Evolutionary conservation across 2,113 vertebrate species (phyloP).

Genomic region (Trematocara unimaculatum): DNA sequence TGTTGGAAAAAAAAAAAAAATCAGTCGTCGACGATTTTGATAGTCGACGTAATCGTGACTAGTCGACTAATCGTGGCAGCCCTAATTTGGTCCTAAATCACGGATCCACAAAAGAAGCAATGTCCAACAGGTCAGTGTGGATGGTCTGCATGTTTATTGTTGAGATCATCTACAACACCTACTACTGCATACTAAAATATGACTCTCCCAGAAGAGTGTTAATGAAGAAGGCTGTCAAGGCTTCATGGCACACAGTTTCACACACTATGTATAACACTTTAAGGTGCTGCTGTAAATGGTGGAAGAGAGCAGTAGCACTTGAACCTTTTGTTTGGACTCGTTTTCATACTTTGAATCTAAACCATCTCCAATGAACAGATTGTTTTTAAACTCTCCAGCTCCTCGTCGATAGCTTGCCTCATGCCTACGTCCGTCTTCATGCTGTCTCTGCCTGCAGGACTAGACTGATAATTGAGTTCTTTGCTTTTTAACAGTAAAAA

Average conservation of each 20-base stretch:
- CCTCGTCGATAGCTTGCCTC: neutral
- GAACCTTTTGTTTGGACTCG: neutral
- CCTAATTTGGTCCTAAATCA: no score
- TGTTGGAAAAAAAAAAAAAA: no score
- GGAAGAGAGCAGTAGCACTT: neutral
- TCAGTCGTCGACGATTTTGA: no score
- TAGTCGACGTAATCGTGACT: no score
- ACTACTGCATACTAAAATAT: no score
- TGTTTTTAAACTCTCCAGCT: neutral
- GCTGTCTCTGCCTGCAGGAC: neutral
- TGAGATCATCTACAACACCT: no score
- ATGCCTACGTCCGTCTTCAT: neutral
- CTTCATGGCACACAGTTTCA: neutral
- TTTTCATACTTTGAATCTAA: neutral
- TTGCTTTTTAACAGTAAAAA: neutral
- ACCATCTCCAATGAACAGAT: neutral
- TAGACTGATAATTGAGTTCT: neutral
- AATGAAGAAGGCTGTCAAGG: no score
- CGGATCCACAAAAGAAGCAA: no score
- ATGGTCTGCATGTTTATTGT: no score
- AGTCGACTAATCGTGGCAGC: no score
- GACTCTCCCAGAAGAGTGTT: no score
- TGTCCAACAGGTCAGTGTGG: no score
- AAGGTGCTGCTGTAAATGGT: neutral
- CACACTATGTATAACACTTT: neutral